Percentiles rank a stretch among this genome's conserved stretches.
Evolutionary conservation across 53 echinoderm and acorn worm species (phyloP).

Genomic region (Arbacia lixula): DNA sequence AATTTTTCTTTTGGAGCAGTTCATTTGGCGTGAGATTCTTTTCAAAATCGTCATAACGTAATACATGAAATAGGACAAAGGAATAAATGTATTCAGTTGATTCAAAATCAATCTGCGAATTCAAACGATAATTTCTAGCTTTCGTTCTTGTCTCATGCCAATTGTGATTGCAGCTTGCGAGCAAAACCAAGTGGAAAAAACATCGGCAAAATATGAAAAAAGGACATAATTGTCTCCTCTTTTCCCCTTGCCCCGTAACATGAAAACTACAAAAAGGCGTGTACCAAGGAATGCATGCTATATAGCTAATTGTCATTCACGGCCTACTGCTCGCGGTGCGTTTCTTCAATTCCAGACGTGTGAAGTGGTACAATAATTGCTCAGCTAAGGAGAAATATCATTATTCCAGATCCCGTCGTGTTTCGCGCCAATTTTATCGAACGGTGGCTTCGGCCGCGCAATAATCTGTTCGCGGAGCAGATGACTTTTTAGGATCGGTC

Average conservation of each 20-base stretch:
- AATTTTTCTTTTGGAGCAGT: too few relatives aligned
- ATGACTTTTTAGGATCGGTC: too few relatives aligned
- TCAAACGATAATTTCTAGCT: not conserved
- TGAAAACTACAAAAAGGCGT: too few relatives aligned
- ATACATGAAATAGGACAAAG: too few relatives aligned
- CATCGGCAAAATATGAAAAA: too few relatives aligned
- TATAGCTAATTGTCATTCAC: constrained; percentile 40
- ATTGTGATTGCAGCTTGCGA: constrained; percentile 26
- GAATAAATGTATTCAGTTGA: too few relatives aligned
- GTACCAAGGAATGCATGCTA: too few relatives aligned
- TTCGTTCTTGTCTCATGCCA: not conserved
- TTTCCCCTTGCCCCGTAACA: too few relatives aligned
- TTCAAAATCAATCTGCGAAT: too few relatives aligned
- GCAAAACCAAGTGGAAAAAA: constrained; percentile 21
- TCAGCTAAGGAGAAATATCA: constrained; percentile 35
- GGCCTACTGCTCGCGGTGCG: constrained; percentile 32
- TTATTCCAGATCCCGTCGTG: constrained; percentile 32
- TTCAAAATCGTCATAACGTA: too few relatives aligned
- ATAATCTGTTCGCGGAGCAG: constrained; percentile 14
- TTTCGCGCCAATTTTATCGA: constrained; percentile 46
- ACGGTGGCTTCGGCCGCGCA: constrained; percentile 7
- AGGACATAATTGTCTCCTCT: too few relatives aligned
- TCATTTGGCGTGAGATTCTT: too few relatives aligned
- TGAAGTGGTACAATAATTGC: constrained; percentile 33
- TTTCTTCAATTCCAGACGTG: not conserved